phyloP scores from a whole-genome alignment of 2,113 vertebrate genomes.

The Paratilapia polleni region DNA sequence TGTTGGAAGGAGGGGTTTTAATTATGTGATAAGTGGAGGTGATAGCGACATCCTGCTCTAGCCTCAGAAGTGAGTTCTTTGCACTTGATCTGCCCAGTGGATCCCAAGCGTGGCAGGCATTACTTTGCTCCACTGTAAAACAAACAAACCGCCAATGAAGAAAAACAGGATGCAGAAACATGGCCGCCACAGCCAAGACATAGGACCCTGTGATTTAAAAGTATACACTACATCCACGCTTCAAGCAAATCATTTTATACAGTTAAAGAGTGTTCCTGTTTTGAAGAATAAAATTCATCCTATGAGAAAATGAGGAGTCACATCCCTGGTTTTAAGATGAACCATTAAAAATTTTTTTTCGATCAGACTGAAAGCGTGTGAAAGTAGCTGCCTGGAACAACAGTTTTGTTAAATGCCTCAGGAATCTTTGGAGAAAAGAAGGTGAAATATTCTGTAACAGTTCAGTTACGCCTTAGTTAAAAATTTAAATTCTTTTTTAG shows the following conservation, averaged over 20 bases:
- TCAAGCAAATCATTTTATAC: neutral
- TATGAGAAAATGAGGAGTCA: neutral
- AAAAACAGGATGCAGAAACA: neutral
- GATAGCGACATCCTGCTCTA: slow-evolving; percentile 30
- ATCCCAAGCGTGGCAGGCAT: slow-evolving; percentile 15
- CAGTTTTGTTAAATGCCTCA: too few species aligned
- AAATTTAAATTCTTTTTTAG: too few species aligned
- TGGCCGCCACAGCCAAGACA: neutral
- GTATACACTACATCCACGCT: neutral
- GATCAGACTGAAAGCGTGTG: accelerated
- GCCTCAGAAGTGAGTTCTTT: slow-evolving; percentile 37
- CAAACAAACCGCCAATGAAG: slow-evolving; percentile 36
- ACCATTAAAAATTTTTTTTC: neutral
- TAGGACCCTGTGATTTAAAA: neutral
- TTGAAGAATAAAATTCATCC: neutral
- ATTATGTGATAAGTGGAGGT: slow-evolving; percentile 16
- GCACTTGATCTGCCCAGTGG: slow-evolving; percentile 43
- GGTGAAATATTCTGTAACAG: too few species aligned
- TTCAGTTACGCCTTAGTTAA: too few species aligned
- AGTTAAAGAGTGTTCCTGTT: neutral
- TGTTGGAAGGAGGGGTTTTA: slow-evolving; percentile 10
- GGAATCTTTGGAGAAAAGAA: too few species aligned
- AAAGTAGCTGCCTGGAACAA: too few species aligned
- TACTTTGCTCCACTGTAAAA: slow-evolving; percentile 23
- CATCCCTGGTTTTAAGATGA: neutral